Evolutionary conservation across 2,113 vertebrate genomes (phyloP).

Genomic region (Megalops atlanticus): DNA sequence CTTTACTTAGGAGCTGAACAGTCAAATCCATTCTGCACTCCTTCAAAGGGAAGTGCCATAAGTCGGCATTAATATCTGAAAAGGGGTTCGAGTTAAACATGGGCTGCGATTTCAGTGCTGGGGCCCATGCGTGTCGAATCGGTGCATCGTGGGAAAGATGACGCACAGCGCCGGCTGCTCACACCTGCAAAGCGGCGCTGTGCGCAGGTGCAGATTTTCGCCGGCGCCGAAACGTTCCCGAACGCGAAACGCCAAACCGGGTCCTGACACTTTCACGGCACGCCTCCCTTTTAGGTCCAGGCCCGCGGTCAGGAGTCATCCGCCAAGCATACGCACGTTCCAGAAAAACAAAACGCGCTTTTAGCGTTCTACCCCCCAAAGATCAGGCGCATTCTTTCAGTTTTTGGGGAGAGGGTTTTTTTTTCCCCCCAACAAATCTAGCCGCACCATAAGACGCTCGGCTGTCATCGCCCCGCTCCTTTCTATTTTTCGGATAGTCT

Average conservation of each 20-base stretch:
- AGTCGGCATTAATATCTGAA: neutral
- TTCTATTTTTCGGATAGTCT: slow-evolving; percentile 30
- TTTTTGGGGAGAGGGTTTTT: neutral
- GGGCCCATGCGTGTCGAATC: neutral
- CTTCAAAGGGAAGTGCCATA: neutral
- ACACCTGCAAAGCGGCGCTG: neutral
- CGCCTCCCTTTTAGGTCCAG: neutral
- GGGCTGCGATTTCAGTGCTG: neutral
- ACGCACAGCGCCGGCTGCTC: neutral
- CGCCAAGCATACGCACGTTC: neutral
- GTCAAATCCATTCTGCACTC: too few relatives aligned
- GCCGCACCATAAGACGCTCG: slow-evolving; percentile 19
- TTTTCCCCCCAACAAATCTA: too few relatives aligned
- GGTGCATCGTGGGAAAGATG: neutral
- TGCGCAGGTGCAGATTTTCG: slow-evolving; percentile 1
- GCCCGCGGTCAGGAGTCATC: too few relatives aligned
- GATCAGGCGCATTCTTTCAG: slow-evolving; percentile 28
- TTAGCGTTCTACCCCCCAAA: slow-evolving; percentile 35
- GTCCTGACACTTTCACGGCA: neutral
- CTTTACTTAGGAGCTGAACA: too few relatives aligned
- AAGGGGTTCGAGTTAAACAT: neutral
- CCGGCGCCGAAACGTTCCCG: too few relatives aligned
- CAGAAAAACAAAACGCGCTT: slow-evolving; percentile 11
- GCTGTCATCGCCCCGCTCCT: slow-evolving; percentile 25
- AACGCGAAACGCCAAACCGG: neutral